Evolutionary conservation across 2,888 invertebrate genomes (phyloP).

Genomic region (Galerucella nymphaeae): DNA sequence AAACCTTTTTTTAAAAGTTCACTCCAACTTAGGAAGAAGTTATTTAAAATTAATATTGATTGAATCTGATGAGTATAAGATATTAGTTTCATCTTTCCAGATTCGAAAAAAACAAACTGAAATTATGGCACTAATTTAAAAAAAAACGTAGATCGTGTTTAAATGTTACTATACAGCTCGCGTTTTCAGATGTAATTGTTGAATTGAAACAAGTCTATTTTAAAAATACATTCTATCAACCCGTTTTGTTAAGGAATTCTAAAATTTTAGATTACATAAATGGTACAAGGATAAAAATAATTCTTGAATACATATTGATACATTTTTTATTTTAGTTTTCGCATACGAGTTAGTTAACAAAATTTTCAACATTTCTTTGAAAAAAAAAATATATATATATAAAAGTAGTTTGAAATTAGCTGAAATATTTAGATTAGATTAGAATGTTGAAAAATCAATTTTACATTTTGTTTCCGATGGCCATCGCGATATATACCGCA

Average conservation of each 20-base stretch:
- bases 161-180: no score
- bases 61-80: no score
- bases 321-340: not conserved
- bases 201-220: no score
- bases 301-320: not conserved
- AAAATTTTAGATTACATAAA: not conserved
- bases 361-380: not conserved
- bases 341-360: constrained; percentile 12
- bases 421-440: not conserved
- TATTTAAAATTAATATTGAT: no score
- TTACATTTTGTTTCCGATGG: not conserved
- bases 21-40: no score
- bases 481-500: constrained; percentile 2
- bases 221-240: not conserved
- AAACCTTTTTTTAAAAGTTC: no score
- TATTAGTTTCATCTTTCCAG: no score
- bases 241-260: not conserved
- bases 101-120: no score
- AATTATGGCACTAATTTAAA: no score
- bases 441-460: not conserved
- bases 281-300: not conserved
- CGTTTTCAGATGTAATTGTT: no score
- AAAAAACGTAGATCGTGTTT: no score
- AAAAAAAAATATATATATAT: constrained; percentile 4
- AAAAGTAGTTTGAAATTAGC: constrained; percentile 6